Conservation (phyloP, 2,888 invertebrate genomes). For the Brachynemurus nebulosus region DNA sequence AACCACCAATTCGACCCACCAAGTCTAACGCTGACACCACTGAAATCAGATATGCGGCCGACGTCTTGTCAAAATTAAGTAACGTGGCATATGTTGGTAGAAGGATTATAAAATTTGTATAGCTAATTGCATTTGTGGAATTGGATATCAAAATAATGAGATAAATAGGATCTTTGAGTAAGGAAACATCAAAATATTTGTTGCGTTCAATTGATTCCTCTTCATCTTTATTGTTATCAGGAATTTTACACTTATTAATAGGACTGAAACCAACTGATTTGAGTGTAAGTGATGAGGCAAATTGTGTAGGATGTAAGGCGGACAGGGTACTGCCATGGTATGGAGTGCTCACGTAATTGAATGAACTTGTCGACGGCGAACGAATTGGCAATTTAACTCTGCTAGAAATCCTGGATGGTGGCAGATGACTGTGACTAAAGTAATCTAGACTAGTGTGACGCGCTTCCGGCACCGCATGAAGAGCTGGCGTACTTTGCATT, state of each 20-base stretch:
- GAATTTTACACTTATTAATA: slow-evolving; percentile 31
- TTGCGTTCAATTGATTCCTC: slow-evolving; percentile 26
- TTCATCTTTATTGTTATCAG: slow-evolving; percentile 29
- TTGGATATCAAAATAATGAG: slow-evolving; percentile 71
- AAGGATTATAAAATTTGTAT: slow-evolving; percentile 73
- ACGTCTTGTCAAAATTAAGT: slow-evolving; percentile 53
- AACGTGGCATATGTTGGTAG: slow-evolving; percentile 63
- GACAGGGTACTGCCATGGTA: slow-evolving; percentile 75
- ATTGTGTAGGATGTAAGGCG: slow-evolving; percentile 58
- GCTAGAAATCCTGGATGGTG: slow-evolving; percentile 23
- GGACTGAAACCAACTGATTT: slow-evolving; percentile 47
- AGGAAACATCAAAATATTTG: slow-evolving; percentile 59
- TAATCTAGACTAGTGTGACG: slow-evolving; percentile 26
- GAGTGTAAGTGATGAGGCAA: slow-evolving; percentile 63
- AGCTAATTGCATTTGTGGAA: slow-evolving; percentile 74
- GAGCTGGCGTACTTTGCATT: slow-evolving; percentile 45
- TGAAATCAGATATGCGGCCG: slow-evolving; percentile 60
- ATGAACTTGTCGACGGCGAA: slow-evolving; percentile 67
- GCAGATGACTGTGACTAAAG: slow-evolving; percentile 23
- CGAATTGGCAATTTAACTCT: slow-evolving; percentile 41
- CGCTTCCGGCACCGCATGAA: slow-evolving; percentile 59
- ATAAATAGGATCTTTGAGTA: slow-evolving; percentile 66
- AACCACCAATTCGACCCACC: slow-evolving; percentile 72
- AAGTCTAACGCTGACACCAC: slow-evolving; percentile 70
- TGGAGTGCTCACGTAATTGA: slow-evolving; percentile 72